phyloP scores from a whole-genome alignment of 2,797 vertebrate species.

The Pygocentrus nattereri region DNA sequence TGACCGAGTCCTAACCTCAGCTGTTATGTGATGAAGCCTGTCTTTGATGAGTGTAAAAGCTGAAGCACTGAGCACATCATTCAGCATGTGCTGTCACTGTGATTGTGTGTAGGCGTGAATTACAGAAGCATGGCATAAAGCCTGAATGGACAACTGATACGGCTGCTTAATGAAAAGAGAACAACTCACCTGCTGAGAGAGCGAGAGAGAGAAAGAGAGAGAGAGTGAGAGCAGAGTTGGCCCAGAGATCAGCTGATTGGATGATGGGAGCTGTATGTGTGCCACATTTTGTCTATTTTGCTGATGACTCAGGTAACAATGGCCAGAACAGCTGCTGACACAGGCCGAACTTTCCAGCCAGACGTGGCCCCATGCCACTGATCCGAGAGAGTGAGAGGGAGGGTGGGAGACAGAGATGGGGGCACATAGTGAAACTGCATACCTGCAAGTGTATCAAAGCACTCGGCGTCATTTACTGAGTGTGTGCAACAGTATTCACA shows the following conservation, averaged over 20 bases:
- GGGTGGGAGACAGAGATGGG: neutral
- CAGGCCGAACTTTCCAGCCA: conserved; percentile 54
- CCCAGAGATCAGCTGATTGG: conserved; percentile 32
- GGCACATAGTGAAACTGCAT: conserved; percentile 3
- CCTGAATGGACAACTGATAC: conserved; percentile 20
- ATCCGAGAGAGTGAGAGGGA: neutral
- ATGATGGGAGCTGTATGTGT: neutral
- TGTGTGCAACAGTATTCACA: conserved; percentile 45
- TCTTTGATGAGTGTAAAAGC: neutral
- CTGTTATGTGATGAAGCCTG: neutral
- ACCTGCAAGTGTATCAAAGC: neutral
- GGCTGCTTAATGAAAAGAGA: conserved; percentile 17
- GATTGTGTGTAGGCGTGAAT: conserved; percentile 34
- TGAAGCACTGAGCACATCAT: neutral
- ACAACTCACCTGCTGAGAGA: conserved; percentile 10
- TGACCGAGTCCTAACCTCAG: neutral
- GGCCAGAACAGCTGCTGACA: conserved; percentile 44
- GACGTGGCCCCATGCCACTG: conserved; percentile 17
- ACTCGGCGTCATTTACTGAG: conserved; percentile 25
- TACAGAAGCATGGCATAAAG: conserved; percentile 16
- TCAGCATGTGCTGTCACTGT: neutral
- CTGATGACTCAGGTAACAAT: conserved; percentile 54
- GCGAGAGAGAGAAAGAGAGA: neutral
- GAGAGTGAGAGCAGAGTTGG: conserved; percentile 12
- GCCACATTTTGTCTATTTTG: conserved; percentile 43